Evolutionary conservation across 2,113 vertebrate species (phyloP), one percentile per base, ranked within the genome.

Genomic region (Orthochromis indermauri): DNA sequence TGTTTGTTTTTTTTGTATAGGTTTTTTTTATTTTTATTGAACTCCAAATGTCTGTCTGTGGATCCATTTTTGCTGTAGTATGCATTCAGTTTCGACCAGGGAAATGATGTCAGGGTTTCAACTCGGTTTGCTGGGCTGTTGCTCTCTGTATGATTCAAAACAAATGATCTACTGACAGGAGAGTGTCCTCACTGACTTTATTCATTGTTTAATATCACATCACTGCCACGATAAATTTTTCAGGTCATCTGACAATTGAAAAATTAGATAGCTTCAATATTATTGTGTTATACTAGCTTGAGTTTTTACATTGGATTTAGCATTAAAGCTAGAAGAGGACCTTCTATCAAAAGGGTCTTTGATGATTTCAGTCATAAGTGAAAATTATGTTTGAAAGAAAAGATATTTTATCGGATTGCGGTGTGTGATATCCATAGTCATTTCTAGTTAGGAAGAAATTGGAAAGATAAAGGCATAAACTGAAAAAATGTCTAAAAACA

Each of bases 331-430:
- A 3, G 55, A 57, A 57, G 0, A 2, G 24, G 54, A 8, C 54
- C 0, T 5, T 57, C 12, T 57, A 2, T 16, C 24, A 3, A 28
- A 28, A 57, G 55, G 55, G 24, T 28, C 24, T 16, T 8, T 3
- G 54, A 57, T 0, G 7, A 57, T 57, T 57, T 28, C 24, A 5
- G 55, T 16, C 24, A 28, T 28, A 28, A 28, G 55, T 57, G 3
- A 57, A 57, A 57, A 16, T 57, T 57, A 57, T 57, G 54, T 8
- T 57, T 28, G 54, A 57, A 57, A 57, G 24, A 57, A 57, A 57
- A 1, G 0, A 57, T 57, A 3, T 57, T 57, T 16, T 16, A 5
- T 55, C 24, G 0, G 11, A 28, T 16, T 57, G 54, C 2, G 2
- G 12, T 28, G 54, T 2, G 21, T 57, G 54, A 14, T 57, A 57